A percentile compares a stretch with the other conserved stretches of the same genome.
Evolutionary conservation across 2,797 vertebrate species (phyloP).

Genomic region (Chanos chanos): DNA sequence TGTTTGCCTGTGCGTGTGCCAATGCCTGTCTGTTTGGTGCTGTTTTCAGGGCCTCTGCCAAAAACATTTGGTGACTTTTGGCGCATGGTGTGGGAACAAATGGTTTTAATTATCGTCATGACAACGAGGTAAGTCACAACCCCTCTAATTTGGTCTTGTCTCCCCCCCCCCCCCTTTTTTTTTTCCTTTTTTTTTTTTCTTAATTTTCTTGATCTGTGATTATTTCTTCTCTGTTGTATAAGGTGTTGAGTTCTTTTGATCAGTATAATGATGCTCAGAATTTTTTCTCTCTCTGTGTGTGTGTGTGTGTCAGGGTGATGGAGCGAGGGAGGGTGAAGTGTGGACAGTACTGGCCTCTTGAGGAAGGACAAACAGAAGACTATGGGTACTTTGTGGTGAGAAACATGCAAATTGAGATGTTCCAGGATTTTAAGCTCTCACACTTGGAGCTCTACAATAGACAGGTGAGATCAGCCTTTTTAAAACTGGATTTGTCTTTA

Average conservation of each 20-base stretch:
- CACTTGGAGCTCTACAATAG: conserved; percentile 78
- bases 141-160: not conserved
- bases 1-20: not conserved
- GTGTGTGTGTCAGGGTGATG: conserved; percentile 66
- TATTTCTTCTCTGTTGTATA: too few relatives aligned
- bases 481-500: too few relatives aligned
- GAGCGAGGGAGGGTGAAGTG: conserved; percentile 82
- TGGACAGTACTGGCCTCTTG: conserved; percentile 84
- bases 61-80: conserved; percentile 84
- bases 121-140: conserved; percentile 77
- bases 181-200: not conserved
- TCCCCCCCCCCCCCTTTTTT: not conserved
- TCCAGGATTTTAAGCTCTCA: conserved; percentile 81
- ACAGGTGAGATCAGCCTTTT: too few relatives aligned
- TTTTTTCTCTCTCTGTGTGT: not conserved
- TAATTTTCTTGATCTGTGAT: not conserved
- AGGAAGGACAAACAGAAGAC: conserved; percentile 72
- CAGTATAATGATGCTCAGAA: not conserved
- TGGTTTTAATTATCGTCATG: conserved; percentile 84
- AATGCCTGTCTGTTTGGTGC: not conserved
- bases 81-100: conserved; percentile 85
- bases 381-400: conserved; percentile 74
- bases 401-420: conserved; percentile 74
- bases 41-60: conserved; percentile 75
- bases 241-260: not conserved